These are phyloP conservation scores for Xyrauchen texanus DNA, from an alignment of 2,113 vertebrate genomes.

Conservation along the genomic window DNA sequence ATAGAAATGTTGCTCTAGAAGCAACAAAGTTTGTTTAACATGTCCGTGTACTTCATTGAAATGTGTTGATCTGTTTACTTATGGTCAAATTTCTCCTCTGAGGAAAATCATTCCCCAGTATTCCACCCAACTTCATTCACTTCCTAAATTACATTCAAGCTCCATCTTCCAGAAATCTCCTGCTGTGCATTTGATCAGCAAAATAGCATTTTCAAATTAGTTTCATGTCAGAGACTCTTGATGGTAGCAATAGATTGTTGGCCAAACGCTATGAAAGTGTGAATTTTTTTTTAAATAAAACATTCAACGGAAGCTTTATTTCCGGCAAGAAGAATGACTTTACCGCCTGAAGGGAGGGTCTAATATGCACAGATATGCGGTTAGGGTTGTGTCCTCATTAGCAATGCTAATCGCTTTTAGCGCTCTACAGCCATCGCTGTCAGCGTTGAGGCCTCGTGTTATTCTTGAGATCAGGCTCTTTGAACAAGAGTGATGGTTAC, in stretches of 20 bases:
- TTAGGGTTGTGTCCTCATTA: slow-evolving; percentile 35
- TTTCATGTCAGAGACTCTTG: slow-evolving; percentile 4
- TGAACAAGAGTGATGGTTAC: slow-evolving; percentile 36
- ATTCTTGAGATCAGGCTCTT: slow-evolving; percentile 36
- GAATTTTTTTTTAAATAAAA: neutral
- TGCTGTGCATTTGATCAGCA: neutral
- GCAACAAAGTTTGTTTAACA: neutral
- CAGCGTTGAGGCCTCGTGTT: neutral
- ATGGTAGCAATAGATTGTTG: neutral
- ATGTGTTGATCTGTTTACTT: neutral
- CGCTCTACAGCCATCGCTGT: slow-evolving; percentile 21
- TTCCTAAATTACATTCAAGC: neutral
- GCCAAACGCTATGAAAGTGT: neutral
- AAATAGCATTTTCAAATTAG: slow-evolving; percentile 20
- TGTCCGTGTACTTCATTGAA: neutral
- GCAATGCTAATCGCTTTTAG: slow-evolving; percentile 49
- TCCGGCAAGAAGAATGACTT: neutral
- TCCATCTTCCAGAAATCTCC: neutral
- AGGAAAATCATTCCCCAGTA: neutral
- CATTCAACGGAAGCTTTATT: neutral
- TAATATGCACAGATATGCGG: slow-evolving; percentile 15
- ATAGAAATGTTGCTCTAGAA: neutral
- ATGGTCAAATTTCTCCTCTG: slow-evolving; percentile 21
- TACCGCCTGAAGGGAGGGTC: slow-evolving; percentile 23
- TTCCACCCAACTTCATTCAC: neutral